Conservation (phyloP, 1,140 invertebrate genomes). For the Drosophila kohkoa region DNA sequence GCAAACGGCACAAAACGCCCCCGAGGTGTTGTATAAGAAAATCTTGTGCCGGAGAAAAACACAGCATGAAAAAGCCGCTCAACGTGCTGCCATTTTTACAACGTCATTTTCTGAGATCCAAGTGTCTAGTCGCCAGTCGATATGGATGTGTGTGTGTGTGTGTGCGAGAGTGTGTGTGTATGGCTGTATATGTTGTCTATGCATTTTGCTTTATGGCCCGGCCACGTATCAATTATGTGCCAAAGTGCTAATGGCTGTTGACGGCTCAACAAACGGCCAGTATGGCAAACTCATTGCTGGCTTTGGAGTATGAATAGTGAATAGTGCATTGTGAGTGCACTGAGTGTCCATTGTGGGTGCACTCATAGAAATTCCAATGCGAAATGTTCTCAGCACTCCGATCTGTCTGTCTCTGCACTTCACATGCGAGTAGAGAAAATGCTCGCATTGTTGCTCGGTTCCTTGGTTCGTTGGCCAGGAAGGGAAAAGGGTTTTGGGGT, state of each 20-base stretch:
- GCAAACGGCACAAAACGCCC: slow-evolving; percentile 73
- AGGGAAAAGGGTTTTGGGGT: not conserved
- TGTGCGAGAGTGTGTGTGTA: slow-evolving; percentile 6
- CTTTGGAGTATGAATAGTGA: slow-evolving; percentile 10
- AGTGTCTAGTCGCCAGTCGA: slow-evolving; percentile 38
- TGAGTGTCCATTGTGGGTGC: slow-evolving; percentile 44
- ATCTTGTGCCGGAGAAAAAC: slow-evolving; percentile 55
- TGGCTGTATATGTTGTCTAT: slow-evolving; percentile 65
- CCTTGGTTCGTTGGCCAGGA: not conserved
- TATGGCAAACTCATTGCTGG: slow-evolving; percentile 9
- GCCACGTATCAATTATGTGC: slow-evolving; percentile 84
- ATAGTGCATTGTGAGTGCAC: slow-evolving; percentile 4
- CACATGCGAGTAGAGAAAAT: slow-evolving; percentile 29
- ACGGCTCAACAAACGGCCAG: slow-evolving; percentile 62
- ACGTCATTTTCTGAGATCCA: slow-evolving; percentile 66
- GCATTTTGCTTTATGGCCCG: slow-evolving; percentile 77
- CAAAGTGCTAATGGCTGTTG: slow-evolving; percentile 84
- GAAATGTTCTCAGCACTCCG: slow-evolving; percentile 26
- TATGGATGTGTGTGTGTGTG: slow-evolving; percentile 18
- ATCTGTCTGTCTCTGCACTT: slow-evolving; percentile 10
- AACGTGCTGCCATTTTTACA: slow-evolving; percentile 66
- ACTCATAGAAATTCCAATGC: slow-evolving; percentile 34
- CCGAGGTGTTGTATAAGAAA: slow-evolving; percentile 77
- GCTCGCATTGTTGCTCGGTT: not conserved
- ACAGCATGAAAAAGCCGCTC: slow-evolving; percentile 61